These are phyloP conservation scores for Hypselothyrea guttata DNA, from an alignment of 2,888 invertebrate species.

Conservation along the genomic window DNA sequence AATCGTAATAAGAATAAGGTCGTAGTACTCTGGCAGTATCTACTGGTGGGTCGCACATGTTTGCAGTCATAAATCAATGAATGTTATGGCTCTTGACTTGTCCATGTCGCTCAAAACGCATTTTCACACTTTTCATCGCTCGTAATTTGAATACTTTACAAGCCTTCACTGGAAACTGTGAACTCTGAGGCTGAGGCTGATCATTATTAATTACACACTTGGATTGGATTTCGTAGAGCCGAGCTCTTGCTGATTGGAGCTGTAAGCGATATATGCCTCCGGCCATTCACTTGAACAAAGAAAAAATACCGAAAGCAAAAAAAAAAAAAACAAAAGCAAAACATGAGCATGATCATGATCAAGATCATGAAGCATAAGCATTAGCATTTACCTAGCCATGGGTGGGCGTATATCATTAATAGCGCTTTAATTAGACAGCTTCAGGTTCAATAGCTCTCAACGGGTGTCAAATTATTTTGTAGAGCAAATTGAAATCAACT, in stretches of 20 bases:
- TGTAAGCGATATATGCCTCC: constrained; percentile 48
- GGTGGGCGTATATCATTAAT: constrained; percentile 64
- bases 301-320: too few relatives aligned
- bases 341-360: too few relatives aligned
- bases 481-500: constrained; percentile 36
- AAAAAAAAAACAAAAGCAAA: too few relatives aligned
- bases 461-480: constrained; percentile 36
- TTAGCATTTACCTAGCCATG: constrained; percentile 37
- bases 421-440: constrained; percentile 62
- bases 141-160: constrained; percentile 76
- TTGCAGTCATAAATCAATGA: constrained; percentile 81
- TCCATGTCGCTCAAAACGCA: constrained; percentile 75
- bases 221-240: constrained; percentile 67
- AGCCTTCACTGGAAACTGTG: constrained; percentile 62
- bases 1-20: constrained; percentile 5
- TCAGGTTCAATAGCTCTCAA: constrained; percentile 35
- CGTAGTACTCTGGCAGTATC: constrained; percentile 16
- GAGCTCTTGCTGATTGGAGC: constrained; percentile 52
- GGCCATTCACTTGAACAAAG: not conserved
- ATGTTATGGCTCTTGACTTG: constrained; percentile 73
- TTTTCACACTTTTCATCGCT: constrained; percentile 81
- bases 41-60: constrained; percentile 82
- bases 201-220: constrained; percentile 73
- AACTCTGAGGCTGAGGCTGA: constrained; percentile 27
- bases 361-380: not conserved